Evolutionary conservation across 2,797 vertebrate species (phyloP).

Genomic region (Uromys caudimaculatus): DNA sequence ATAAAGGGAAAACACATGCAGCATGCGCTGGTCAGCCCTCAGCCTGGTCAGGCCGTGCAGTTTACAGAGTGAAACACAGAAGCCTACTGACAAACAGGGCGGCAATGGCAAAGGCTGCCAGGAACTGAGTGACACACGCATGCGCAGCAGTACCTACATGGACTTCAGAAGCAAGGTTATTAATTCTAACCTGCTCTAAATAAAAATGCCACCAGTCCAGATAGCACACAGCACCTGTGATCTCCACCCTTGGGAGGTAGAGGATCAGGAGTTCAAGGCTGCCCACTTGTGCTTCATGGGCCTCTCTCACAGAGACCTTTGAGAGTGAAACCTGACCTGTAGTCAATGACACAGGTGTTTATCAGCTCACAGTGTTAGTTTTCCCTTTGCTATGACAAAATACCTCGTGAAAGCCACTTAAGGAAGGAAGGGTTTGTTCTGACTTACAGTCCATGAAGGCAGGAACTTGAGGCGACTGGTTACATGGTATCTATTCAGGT

Average conservation of each 20-base stretch:
- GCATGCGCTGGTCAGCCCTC: not conserved
- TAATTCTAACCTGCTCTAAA: not conserved
- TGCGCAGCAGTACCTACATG: not conserved
- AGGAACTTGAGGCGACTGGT: not conserved
- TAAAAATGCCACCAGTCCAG: not conserved
- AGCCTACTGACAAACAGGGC: not conserved
- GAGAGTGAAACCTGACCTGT: not conserved
- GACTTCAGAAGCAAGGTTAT: not conserved
- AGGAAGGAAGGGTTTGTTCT: not conserved
- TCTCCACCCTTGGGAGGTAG: not conserved
- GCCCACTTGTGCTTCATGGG: not conserved
- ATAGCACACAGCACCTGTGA: not conserved
- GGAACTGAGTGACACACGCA: not conserved
- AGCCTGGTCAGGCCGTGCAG: not conserved
- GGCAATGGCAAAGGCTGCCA: not conserved
- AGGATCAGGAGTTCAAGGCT: not conserved
- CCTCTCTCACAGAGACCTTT: not conserved
- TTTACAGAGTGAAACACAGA: not conserved
- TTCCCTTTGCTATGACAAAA: not conserved
- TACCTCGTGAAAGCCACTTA: not conserved
- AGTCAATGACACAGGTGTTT: not conserved
- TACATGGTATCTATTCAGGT: not conserved
- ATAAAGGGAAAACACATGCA: not conserved
- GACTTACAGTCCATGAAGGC: not conserved
- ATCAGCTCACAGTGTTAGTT: not conserved